These are phyloP conservation scores for Lipotes vexillifer DNA, from an alignment of 2,113 vertebrate species.

Conservation along the genomic window DNA sequence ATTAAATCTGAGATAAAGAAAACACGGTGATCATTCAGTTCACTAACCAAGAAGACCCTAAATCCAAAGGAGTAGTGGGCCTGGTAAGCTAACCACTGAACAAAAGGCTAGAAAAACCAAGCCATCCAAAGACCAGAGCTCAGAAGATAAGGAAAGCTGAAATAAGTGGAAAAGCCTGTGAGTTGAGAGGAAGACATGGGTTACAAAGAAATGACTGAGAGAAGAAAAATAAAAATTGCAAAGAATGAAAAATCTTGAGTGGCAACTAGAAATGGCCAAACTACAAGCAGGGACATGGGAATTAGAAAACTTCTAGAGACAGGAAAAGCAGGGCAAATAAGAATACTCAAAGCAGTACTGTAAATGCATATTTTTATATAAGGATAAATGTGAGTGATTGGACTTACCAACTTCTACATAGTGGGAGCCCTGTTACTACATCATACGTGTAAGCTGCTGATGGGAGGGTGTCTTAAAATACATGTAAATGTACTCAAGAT, in stretches of 20 bases:
- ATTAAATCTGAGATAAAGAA: constrained; percentile 47
- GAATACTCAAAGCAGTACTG: background rate
- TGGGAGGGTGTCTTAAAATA: background rate
- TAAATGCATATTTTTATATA: background rate
- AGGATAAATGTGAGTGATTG: background rate
- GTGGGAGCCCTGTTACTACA: background rate
- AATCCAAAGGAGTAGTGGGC: background rate
- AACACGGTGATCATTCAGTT: constrained; percentile 17
- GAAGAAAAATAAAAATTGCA: background rate
- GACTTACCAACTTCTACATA: background rate
- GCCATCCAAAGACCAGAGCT: background rate
- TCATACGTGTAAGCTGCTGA: background rate
- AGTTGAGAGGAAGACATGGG: background rate
- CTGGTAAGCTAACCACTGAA: background rate
- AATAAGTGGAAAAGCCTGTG: background rate
- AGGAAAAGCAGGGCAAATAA: background rate
- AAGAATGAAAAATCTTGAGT: background rate
- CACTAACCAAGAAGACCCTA: constrained; percentile 1
- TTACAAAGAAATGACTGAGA: background rate
- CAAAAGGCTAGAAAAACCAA: constrained; percentile 27
- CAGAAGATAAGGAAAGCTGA: constrained; percentile 18
- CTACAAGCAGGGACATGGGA: background rate
- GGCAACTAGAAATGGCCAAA: background rate
- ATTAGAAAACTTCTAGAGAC: background rate
- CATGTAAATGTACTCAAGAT: background rate